Conservation (phyloP, 2,113 vertebrate genomes). For the Pseudorhombus dupliciocellatus region DNA sequence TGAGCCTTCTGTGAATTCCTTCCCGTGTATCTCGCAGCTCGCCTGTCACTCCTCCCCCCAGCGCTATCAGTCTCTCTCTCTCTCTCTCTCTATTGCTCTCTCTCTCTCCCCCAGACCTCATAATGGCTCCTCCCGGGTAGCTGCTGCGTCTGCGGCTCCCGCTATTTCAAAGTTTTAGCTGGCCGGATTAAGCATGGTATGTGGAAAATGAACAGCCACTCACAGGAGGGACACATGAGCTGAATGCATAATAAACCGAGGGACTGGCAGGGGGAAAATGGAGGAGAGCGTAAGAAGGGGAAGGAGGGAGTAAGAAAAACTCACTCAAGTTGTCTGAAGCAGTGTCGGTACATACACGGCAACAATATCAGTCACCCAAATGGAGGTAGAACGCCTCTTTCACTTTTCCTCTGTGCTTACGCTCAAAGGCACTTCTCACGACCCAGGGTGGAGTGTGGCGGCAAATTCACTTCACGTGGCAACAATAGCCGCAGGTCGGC, state of each 20-base stretch:
- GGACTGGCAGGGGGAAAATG: conserved; percentile 33
- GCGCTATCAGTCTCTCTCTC: conserved; percentile 67
- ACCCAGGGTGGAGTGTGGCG: conserved; percentile 6
- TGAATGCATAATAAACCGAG: conserved; percentile 75
- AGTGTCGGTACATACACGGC: conserved; percentile 39
- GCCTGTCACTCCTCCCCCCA: conserved; percentile 68
- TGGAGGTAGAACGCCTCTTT: conserved; percentile 55
- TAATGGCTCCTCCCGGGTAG: conserved; percentile 73
- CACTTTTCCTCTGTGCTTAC: conserved; percentile 41
- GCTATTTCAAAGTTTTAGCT: conserved; percentile 76
- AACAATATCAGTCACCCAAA: conserved; percentile 59
- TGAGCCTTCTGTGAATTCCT: conserved; percentile 77
- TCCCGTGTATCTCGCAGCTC: conserved; percentile 67
- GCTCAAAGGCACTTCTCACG: conserved; percentile 45
- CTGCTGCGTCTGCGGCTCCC: conserved; percentile 59
- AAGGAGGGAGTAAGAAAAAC: not conserved
- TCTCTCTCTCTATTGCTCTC: not conserved
- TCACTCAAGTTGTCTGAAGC: conserved; percentile 56
- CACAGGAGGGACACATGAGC: conserved; percentile 74
- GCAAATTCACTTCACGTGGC: conserved; percentile 20
- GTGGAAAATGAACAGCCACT: conserved; percentile 79
- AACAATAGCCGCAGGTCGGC: conserved; percentile 19
- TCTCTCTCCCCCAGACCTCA: conserved; percentile 66
- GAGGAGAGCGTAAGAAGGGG: conserved; percentile 6
- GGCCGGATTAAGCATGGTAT: conserved; percentile 76